Percentiles rank a stretch among this genome's conserved stretches.
Evolutionary conservation across 2,888 invertebrate genomes (phyloP).

Genomic region (Cataglyphis altisquamis): DNA sequence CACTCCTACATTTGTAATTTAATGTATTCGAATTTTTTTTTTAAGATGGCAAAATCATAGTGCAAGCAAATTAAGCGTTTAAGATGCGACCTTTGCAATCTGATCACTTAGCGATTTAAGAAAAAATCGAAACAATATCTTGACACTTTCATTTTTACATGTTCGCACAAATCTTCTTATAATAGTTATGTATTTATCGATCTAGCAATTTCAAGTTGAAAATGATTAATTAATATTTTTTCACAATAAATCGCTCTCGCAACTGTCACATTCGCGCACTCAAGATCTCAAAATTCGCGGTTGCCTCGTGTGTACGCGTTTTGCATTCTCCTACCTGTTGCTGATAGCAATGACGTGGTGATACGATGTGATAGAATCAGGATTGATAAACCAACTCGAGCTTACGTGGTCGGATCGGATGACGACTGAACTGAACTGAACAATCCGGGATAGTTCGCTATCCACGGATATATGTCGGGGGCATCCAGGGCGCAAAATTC

Average conservation of each 20-base stretch:
- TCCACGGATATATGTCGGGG: conserved; percentile 69
- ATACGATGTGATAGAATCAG: conserved; percentile 46
- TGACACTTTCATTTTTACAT: background rate
- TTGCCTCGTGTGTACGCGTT: background rate
- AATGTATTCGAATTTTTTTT: background rate
- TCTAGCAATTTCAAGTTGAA: background rate
- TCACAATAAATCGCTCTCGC: background rate
- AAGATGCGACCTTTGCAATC: background rate
- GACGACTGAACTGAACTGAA: conserved; percentile 69
- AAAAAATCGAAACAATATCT: background rate
- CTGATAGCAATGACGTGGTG: conserved; percentile 56
- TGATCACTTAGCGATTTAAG: background rate
- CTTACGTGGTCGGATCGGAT: conserved; percentile 66
- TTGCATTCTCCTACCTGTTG: conserved; percentile 71
- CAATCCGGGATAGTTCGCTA: conserved; percentile 65
- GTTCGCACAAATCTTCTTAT: background rate
- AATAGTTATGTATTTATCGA: background rate
- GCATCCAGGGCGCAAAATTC: conserved; percentile 62
- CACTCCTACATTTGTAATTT: background rate
- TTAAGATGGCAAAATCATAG: background rate
- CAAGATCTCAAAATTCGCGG: conserved; percentile 36
- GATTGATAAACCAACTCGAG: conserved; percentile 39
- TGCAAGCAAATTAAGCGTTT: background rate
- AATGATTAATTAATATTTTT: background rate
- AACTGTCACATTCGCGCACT: conserved; percentile 40